Evolutionary conservation across 2,797 vertebrate species (phyloP).

Genomic region (Aplochiton taeniatus): DNA sequence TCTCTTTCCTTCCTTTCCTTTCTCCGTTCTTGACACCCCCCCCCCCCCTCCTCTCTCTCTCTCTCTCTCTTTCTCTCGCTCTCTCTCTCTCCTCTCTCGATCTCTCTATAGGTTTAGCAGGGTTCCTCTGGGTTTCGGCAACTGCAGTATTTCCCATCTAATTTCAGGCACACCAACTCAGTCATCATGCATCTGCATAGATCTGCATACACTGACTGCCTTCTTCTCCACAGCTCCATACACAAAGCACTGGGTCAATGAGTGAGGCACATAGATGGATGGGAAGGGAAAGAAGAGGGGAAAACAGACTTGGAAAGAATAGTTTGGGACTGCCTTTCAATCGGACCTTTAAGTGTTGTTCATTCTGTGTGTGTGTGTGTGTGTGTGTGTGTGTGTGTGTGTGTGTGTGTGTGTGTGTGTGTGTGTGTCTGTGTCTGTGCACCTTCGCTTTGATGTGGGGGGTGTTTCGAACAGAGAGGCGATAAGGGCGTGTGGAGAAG

Average conservation of each 20-base stretch:
- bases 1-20: not conserved
- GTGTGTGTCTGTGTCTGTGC: too few species aligned
- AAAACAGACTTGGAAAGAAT: too few species aligned
- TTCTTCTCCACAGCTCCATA: constrained; percentile 27
- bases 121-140: not conserved
- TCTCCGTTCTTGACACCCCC: not conserved
- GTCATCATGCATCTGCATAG: not conserved
- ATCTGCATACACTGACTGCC: constrained; percentile 5
- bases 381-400: too few species aligned
- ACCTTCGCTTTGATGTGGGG: too few species aligned
- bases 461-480: not conserved
- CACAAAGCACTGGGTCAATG: not conserved
- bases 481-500: not conserved
- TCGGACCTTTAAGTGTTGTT: too few species aligned
- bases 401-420: too few species aligned
- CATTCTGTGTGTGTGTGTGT: too few species aligned
- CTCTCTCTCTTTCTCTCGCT: not conserved
- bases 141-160: constrained; percentile 6
- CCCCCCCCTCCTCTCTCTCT: not conserved
- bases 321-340: too few species aligned
- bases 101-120: not conserved
- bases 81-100: constrained; percentile 18
- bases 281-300: too few species aligned
- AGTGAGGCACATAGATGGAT: not conserved
- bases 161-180: not conserved